Conservation (phyloP, 2,797 vertebrate species). For the Chelon auratus region DNA sequence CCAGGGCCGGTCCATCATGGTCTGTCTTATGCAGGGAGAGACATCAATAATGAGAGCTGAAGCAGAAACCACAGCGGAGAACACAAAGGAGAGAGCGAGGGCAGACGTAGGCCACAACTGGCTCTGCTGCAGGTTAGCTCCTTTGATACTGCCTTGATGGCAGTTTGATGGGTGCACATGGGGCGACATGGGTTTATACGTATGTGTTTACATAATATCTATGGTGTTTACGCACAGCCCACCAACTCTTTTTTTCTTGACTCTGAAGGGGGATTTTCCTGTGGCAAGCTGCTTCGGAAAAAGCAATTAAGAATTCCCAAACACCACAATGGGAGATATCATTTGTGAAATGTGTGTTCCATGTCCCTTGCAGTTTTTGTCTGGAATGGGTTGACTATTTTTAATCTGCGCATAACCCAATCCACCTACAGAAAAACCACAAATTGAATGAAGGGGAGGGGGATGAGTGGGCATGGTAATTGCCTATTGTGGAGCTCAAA, state of each 20-base stretch:
- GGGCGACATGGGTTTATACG: slow-evolving; percentile 73
- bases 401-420: slow-evolving; percentile 80
- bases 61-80: slow-evolving; percentile 78
- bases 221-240: slow-evolving; percentile 76
- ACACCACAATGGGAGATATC: slow-evolving; percentile 85
- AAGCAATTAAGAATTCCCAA: slow-evolving; percentile 87
- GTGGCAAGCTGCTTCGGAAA: slow-evolving; percentile 82
- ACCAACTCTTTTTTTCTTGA: slow-evolving; percentile 70
- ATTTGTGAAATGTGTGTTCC: slow-evolving; percentile 80
- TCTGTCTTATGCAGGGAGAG: slow-evolving; percentile 69
- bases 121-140: slow-evolving; percentile 79
- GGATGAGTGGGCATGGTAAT: slow-evolving; percentile 74
- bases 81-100: slow-evolving; percentile 67
- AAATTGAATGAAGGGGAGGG: slow-evolving; percentile 76
- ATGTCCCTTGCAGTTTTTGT: slow-evolving; percentile 75
- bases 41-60: slow-evolving; percentile 79
- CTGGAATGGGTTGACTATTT: slow-evolving; percentile 82
- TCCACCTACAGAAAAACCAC: slow-evolving; percentile 82
- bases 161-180: slow-evolving; percentile 80
- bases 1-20: slow-evolving; percentile 63
- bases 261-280: slow-evolving; percentile 86
- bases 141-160: slow-evolving; percentile 79
- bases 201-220: slow-evolving; percentile 76
- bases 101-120: slow-evolving; percentile 68
- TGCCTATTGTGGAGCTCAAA: slow-evolving; percentile 80